Evolutionary conservation across 2,888 invertebrate species (phyloP).

Genomic region (Caenorhabditis angaria): DNA sequence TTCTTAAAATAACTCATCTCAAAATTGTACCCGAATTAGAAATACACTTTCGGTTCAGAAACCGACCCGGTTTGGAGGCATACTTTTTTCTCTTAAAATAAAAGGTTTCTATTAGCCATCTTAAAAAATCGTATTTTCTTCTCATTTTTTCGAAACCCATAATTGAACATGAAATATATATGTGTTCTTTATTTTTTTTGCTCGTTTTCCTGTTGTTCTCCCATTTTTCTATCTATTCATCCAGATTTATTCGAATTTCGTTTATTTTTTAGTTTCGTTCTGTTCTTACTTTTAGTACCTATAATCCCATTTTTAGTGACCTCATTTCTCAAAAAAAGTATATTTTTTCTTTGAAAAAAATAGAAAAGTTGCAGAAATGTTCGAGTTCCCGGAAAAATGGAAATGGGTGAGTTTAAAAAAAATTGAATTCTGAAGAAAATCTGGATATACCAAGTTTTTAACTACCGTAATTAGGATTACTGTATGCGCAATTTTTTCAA

Average conservation of each 20-base stretch:
- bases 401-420: not conserved
- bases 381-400: not conserved
- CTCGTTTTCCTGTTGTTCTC: constrained; percentile 4
- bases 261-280: not conserved
- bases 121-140: no score
- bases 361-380: not conserved
- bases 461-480: no score
- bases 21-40: no score
- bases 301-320: not conserved
- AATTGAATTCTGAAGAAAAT: no score
- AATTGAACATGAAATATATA: constrained; percentile 2
- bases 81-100: no score
- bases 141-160: not conserved
- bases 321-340: constrained; percentile 4
- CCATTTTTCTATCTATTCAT: no score
- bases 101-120: no score
- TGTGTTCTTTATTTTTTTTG: not conserved
- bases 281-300: not conserved
- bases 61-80: no score
- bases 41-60: no score
- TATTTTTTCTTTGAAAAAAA: not conserved
- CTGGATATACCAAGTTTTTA: no score
- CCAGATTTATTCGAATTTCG: not conserved
- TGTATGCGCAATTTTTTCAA: no score
- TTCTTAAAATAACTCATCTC: no score